Percentiles rank a stretch among this genome's conserved stretches.
These are phyloP conservation scores for Platycheirus albimanus DNA, from an alignment of 2,888 invertebrate genomes.

Conservation along the genomic window DNA sequence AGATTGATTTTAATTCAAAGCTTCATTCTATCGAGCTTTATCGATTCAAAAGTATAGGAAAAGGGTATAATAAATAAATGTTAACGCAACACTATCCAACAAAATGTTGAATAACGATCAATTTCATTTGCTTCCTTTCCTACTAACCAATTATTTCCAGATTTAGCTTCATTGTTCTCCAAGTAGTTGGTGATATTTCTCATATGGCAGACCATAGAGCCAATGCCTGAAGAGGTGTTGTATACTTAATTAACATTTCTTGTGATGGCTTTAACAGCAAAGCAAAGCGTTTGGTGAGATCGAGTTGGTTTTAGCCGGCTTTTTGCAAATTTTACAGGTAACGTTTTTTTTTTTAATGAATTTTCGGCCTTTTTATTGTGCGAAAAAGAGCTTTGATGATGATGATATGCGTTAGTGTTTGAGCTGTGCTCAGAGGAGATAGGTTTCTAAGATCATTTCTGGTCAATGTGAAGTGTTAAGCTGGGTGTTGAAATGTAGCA, in stretches of 20 bases:
- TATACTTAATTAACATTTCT: slow-evolving; percentile 26
- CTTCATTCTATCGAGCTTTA: no score
- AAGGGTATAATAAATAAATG: no score
- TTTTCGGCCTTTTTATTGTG: slow-evolving; percentile 12
- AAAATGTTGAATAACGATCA: background rate
- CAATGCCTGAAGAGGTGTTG: background rate
- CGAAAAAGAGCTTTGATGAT: slow-evolving; percentile 24
- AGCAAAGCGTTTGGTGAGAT: slow-evolving; percentile 10
- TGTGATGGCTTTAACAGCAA: slow-evolving; percentile 1
- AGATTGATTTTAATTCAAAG: no score
- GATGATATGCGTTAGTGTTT: slow-evolving; percentile 20
- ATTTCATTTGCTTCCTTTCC: background rate
- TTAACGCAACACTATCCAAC: background rate
- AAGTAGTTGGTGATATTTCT: background rate
- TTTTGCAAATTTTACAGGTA: slow-evolving; percentile 40
- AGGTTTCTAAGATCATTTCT: background rate
- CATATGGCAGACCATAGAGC: background rate
- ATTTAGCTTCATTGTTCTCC: background rate
- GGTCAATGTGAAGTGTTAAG: slow-evolving; percentile 7
- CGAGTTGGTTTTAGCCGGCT: slow-evolving; percentile 49
- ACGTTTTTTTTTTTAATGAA: background rate
- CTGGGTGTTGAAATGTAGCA: background rate
- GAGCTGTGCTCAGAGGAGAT: slow-evolving; percentile 14
- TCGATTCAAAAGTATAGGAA: no score
- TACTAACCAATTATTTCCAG: slow-evolving; percentile 46